Percentiles rank a stretch among this genome's conserved stretches.
These are phyloP conservation scores for Sebastes itinus DNA, from an alignment of 2,797 vertebrate species.

Conservation along the genomic window DNA sequence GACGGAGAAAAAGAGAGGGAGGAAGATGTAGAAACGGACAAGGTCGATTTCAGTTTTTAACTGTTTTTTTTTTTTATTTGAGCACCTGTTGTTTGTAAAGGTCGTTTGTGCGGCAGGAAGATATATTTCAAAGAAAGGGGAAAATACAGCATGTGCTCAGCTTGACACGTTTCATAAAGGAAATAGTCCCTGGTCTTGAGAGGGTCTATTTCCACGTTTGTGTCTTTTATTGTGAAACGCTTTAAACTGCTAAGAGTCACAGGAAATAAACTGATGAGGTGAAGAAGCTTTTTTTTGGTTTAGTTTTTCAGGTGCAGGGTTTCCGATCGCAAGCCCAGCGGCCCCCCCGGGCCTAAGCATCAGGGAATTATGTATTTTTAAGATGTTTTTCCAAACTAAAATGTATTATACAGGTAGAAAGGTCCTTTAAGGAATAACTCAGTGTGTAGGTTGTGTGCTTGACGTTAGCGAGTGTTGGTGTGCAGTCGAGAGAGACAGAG, in stretches of 20 bases:
- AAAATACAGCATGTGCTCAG: constrained; percentile 16
- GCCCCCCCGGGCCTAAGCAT: no score
- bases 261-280: constrained; percentile 16
- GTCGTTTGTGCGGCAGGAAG: neutral
- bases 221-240: constrained; percentile 20
- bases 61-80: constrained; percentile 1
- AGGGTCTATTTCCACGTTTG: constrained; percentile 21
- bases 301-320: neutral
- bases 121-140: constrained; percentile 30
- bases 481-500: no score
- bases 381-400: no score
- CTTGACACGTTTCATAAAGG: constrained; percentile 31
- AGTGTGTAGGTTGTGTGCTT: no score
- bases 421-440: no score
- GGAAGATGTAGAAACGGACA: constrained; percentile 11
- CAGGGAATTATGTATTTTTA: no score
- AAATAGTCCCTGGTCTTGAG: constrained; percentile 15
- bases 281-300: neutral
- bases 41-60: constrained; percentile 34
- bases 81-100: constrained; percentile 48
- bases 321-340: no score
- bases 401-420: no score
- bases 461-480: no score
- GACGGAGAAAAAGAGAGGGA: neutral
- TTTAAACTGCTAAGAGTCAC: constrained; percentile 1